These are phyloP conservation scores for Branchipolynoe longqiensis DNA, from an alignment of 2,888 invertebrate genomes.

Conservation along the genomic window DNA sequence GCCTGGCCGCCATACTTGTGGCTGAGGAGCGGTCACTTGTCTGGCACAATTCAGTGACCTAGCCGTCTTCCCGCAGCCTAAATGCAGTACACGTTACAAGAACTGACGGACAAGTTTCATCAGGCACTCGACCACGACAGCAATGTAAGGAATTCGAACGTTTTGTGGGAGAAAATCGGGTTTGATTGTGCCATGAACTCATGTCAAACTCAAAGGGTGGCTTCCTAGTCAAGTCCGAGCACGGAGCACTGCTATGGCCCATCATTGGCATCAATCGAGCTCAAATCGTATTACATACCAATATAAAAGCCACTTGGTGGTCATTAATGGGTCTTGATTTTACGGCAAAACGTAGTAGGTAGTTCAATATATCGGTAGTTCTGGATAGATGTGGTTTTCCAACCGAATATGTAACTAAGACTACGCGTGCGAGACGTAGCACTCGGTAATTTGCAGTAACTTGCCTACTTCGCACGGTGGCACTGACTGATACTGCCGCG, in stretches of 20 bases:
- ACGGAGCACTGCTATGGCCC: not conserved
- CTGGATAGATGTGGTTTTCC: not conserved
- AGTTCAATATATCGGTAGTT: no score
- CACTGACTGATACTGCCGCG: not conserved
- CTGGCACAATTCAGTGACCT: slow-evolving; percentile 82
- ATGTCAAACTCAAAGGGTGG: slow-evolving; percentile 35
- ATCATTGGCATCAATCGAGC: not conserved
- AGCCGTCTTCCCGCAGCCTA: slow-evolving; percentile 82
- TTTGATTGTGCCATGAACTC: slow-evolving; percentile 27
- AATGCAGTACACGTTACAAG: slow-evolving; percentile 85
- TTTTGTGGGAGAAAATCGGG: slow-evolving; percentile 56
- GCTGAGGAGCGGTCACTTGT: slow-evolving; percentile 82
- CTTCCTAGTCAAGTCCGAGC: not conserved
- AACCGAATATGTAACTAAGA: slow-evolving; percentile 1
- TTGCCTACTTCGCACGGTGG: not conserved
- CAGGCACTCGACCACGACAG: slow-evolving; percentile 97
- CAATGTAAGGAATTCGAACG: slow-evolving; percentile 90
- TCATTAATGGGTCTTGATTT: not conserved
- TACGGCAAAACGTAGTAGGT: no score
- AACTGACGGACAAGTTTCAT: slow-evolving; percentile 97
- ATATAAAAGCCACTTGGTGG: no score
- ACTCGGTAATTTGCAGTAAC: not conserved
- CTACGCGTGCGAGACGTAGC: not conserved
- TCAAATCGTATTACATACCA: not conserved
- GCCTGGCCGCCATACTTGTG: slow-evolving; percentile 84